Base-by-base conservation (phyloP, 2,888 invertebrate genomes). In the Drosophila infuscata region DNA sequence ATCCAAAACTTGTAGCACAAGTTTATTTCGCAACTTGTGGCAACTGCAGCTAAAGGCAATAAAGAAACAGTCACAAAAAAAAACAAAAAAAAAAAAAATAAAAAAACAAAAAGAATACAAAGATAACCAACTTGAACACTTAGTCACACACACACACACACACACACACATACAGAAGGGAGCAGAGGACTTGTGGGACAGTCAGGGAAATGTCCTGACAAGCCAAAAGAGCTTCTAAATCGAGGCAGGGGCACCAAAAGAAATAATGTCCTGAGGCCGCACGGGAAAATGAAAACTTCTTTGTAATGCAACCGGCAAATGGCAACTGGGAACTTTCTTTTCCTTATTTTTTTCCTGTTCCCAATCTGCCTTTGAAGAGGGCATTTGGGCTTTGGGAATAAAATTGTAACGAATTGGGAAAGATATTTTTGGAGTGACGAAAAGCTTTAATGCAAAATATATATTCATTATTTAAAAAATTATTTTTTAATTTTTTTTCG, bases 211-310 rank as follows among this genome's bases (percentile, higher is more conserved):
- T 68, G 64, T 61, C 66, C 84, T 89, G 83, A 78, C 89, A 81
- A 60, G 67, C 74, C 70, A 72, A 72, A 66, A 78, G 67, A 74
- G 38, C 67, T 74, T 57, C 88, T 82, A 75, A 84, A 80, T 81
- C 52, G 73, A 52, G 49, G 70, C 53, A 32, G 52, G 51, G 20
- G 32, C 51, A 62, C 56, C 52, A 70, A 67, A 82, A 70, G 84
- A 74, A 80, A 90, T 83, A 90, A 86, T 86, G 86, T 85, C 86
- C 90, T 78, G 79, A 74, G 90, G 86, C 86, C 70, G 68, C 78
- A 46, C 53, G 67, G 89, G 82, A 81, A 90, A 86, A 90, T 88
- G 86, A 86, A 86, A 86, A 88, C 81, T 82, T 90, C 83, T 86
- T 90, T 86, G 90, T 80, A 85, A 81, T 74, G 82, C 79, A 79